Evolutionary conservation across 92 coral and sea anemone genomes (phyloP).

Genomic region (Phymanthus crucifer): DNA sequence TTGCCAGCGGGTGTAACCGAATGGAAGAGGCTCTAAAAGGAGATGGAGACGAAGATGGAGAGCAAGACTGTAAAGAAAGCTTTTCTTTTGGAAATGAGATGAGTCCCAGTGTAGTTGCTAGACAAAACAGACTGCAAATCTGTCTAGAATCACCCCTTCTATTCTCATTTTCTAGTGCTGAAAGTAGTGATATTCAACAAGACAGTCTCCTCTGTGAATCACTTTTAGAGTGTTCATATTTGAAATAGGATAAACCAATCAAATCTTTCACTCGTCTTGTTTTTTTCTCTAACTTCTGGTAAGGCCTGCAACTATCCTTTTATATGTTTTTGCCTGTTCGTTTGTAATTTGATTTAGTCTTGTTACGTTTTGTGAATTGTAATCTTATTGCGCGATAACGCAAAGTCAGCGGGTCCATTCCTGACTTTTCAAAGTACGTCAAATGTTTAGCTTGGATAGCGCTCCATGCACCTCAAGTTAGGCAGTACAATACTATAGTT

Average conservation of each 20-base stretch:
- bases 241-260: neutral
- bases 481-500: too few relatives aligned
- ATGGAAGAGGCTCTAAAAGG: neutral
- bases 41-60: neutral
- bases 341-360: too few relatives aligned
- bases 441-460: too few relatives aligned
- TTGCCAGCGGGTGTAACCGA: neutral
- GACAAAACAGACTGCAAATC: neutral
- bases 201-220: slow-evolving; percentile 43
- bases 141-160: slow-evolving; percentile 7
- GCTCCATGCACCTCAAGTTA: too few relatives aligned
- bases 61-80: neutral
- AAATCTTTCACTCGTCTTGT: neutral
- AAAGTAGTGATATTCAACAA: slow-evolving; percentile 1
- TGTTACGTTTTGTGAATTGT: too few relatives aligned
- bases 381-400: too few relatives aligned
- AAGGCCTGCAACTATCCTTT: too few relatives aligned
- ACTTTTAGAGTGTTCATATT: slow-evolving; percentile 42
- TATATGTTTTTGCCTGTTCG: too few relatives aligned
- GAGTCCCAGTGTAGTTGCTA: neutral
- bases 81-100: neutral
- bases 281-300: too few relatives aligned
- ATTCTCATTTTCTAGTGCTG: slow-evolving; percentile 4
- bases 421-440: too few relatives aligned
- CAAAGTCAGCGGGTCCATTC: too few relatives aligned